Base-by-base conservation (phyloP, 2,888 invertebrate genomes). In the Diaperis boleti region DNA sequence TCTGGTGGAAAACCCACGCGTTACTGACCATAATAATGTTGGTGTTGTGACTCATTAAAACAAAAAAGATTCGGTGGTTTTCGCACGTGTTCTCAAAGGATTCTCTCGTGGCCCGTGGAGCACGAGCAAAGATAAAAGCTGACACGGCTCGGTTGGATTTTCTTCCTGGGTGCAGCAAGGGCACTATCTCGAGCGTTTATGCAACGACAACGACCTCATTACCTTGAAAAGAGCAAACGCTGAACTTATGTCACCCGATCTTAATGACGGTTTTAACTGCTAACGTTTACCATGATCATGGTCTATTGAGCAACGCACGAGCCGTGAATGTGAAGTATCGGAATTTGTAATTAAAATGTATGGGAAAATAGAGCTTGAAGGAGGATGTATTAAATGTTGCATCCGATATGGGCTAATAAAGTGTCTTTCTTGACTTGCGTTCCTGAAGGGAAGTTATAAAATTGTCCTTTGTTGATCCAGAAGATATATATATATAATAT, bases 1-100 rank as follows among this genome's bases (percentile, higher is more conserved):
- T 44, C 59, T 52, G 59, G 50, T 41, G 42, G 33, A 52, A 56
- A 60, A 35, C 59, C 59, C 59, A 60, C 59, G 59, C 59, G 44
- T 44, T 59, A 35, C 29, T 52, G 52, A 39, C 59, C 59, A 45
- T 22, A 35, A 44, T 44, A 26, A 57, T 13, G 22, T 39, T 22
- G 37, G 35, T 13, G 33, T 31, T 29, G 31, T 45, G 45, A 56
- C 33, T 44, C 45, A 56, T 56, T 42, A 42, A 49, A 15, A 47
- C 15, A 47, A 47, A 50, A 17, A 50, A 35, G 11, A 13, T 39
- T 33, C n/a, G n/a, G 7, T 3, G 3, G 14, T 6, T n/a, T 41
- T 15, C 6, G 41, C 10, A 18, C 41, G n/a, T 8, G 41, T 41
- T 6, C 18, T 41, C 14, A 15, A 35, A 35, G 11, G 10, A 33